Percentiles rank a stretch among this genome's conserved stretches.
Evolutionary conservation across 2,888 invertebrate species (phyloP).

Genomic region (Epirrhoe tristata): DNA sequence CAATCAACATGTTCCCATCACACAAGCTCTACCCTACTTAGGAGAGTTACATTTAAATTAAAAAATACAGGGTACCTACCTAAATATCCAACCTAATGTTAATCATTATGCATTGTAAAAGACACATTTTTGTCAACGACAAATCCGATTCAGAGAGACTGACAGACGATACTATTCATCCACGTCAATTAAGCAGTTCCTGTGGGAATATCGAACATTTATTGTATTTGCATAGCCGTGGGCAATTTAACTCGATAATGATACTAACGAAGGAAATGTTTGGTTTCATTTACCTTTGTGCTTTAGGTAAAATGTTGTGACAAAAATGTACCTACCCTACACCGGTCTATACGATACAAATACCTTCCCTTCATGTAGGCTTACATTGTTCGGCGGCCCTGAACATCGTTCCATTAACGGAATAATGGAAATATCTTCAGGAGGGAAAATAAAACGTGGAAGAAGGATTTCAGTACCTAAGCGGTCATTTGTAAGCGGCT

Average conservation of each 20-base stretch:
- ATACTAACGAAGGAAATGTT: slow-evolving; percentile 7
- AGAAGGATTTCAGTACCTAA: slow-evolving; percentile 77
- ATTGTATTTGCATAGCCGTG: slow-evolving; percentile 8
- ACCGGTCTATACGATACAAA: slow-evolving; percentile 30
- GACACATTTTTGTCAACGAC: neutral
- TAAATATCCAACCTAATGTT: too few relatives aligned
- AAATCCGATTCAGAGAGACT: slow-evolving; percentile 3
- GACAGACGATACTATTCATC: slow-evolving; percentile 17
- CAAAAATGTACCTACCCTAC: slow-evolving; percentile 18
- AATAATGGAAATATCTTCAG: slow-evolving; percentile 76
- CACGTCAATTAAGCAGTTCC: slow-evolving; percentile 14
- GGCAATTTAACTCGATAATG: neutral
- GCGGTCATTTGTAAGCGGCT: slow-evolving; percentile 80
- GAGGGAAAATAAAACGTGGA: slow-evolving; percentile 73
- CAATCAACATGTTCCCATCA: too few relatives aligned
- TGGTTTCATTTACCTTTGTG: slow-evolving; percentile 2
- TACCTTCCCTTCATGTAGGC: slow-evolving; percentile 56
- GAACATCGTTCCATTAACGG: slow-evolving; percentile 77
- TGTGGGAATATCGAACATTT: slow-evolving; percentile 16
- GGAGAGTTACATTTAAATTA: too few relatives aligned
- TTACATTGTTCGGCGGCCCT: slow-evolving; percentile 71
- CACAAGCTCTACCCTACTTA: too few relatives aligned
- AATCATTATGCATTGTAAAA: too few relatives aligned
- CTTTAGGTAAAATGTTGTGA: neutral
- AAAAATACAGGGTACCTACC: too few relatives aligned